phyloP scores from a whole-genome alignment of 2,113 vertebrate species.

The Haemorhous mexicanus region DNA sequence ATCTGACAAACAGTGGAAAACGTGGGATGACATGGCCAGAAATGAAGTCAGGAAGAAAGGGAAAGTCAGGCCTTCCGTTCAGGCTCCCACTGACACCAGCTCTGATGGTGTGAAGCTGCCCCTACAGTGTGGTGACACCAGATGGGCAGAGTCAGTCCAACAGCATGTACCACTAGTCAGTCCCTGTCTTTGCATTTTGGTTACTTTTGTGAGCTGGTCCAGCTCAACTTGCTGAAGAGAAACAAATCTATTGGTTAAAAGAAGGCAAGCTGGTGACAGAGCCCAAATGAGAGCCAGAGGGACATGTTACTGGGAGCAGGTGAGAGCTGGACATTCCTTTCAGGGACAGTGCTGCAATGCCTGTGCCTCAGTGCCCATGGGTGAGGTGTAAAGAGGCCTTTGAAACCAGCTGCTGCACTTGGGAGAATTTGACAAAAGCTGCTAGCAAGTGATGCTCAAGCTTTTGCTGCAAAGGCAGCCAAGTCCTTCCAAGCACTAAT shows the following conservation, averaged over 20 bases:
- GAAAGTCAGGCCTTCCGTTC: neutral
- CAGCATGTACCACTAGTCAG: neutral
- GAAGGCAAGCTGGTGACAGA: neutral
- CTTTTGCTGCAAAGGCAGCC: neutral
- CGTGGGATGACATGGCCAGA: neutral
- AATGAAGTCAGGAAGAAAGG: neutral
- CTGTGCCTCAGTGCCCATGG: neutral
- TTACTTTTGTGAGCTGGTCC: neutral
- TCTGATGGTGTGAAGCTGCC: neutral
- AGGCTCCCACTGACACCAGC: neutral
- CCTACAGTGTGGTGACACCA: neutral
- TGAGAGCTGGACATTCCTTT: neutral
- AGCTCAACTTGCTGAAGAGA: neutral
- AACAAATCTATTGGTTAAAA: neutral
- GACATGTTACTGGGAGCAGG: neutral
- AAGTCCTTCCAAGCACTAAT: neutral
- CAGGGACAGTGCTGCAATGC: neutral
- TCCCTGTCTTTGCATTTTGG: neutral
- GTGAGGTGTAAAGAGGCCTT: neutral
- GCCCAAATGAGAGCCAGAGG: neutral
- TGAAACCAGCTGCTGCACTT: neutral
- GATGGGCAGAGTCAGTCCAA: neutral
- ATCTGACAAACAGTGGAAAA: neutral
- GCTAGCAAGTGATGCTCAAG: neutral
- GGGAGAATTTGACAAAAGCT: neutral